Base-by-base conservation (phyloP, 1,140 invertebrate species). In the Drosophila kohkoa region DNA sequence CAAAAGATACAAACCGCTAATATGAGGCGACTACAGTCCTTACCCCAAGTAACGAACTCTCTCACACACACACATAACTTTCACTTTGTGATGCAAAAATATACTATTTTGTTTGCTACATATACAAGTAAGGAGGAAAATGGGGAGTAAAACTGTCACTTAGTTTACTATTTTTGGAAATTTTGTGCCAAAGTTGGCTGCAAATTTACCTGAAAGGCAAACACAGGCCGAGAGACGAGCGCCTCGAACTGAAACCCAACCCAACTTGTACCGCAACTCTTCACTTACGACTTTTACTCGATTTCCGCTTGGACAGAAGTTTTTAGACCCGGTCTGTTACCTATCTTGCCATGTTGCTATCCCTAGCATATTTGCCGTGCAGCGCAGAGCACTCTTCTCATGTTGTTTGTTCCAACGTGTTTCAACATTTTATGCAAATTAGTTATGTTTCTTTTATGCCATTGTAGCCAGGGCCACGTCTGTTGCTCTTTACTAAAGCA, bases 381-480 rank as follows among this genome's bases (percentile, higher is more conserved):
- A 38, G 7, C 35, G 7, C 28, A 20, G 13, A 20, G 54, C 55
- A 45, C 16, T 13, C 55, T 59, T 30, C 55, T 25, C 20, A 25
- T 25, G 45, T 13, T 43, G 41, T 43, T 43, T 43, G 41, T 43
- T n/a, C 11, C 41, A 43, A 43, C 41, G 49, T 83, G 76, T 75
- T 88, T 78, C 51, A 57, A 77, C 83, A 88, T 89, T 88, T 88
- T 88, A 88, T 88, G 83, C 83, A 88, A 88, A 88, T 88, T 88
- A 88, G 83, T 83, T 88, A 88, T 88, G 83, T 88, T 88, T 88
- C 83, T 89, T 88, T 88, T 89, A 88, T 88, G 81, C 74, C 70
- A 75, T 65, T 72, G 68, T 70, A 60, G 69, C 55, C 11, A 15
- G 38, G 65, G 45, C 58, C 55, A 70, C 75, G 68, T 78, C 75